Conservation (phyloP, 2,113 vertebrate genomes). For the Stercorarius parasiticus region DNA sequence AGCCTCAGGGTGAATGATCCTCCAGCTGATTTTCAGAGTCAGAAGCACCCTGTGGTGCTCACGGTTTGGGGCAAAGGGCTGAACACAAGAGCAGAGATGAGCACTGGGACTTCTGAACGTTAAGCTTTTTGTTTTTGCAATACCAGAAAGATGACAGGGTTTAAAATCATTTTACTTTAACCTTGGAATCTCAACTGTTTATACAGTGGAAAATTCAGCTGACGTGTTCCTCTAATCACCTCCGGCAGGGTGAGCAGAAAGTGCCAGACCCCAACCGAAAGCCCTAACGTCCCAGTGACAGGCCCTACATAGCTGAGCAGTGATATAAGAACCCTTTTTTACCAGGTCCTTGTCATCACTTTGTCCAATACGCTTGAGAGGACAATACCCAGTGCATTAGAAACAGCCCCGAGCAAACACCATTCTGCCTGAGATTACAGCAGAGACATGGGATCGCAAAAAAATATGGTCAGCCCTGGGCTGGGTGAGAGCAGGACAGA, state of each 20-base stretch:
- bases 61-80: not conserved
- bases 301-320: slow-evolving; percentile 64
- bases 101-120: not conserved
- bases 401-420: slow-evolving; percentile 40
- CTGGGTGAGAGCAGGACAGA: slow-evolving; percentile 47
- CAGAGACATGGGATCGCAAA: slow-evolving; percentile 38
- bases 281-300: slow-evolving; percentile 45
- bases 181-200: slow-evolving; percentile 72
- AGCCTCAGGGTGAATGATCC: not conserved
- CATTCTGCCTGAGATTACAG: slow-evolving; percentile 59
- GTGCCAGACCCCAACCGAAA: slow-evolving; percentile 36
- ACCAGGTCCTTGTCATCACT: slow-evolving; percentile 77
- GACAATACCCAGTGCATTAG: slow-evolving; percentile 73
- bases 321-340: slow-evolving; percentile 75
- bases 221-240: slow-evolving; percentile 74
- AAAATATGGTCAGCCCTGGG: not conserved
- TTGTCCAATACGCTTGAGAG: slow-evolving; percentile 38
- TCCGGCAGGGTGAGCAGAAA: slow-evolving; percentile 50
- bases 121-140: slow-evolving; percentile 34
- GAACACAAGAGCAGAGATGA: not conserved
- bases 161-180: slow-evolving; percentile 63
- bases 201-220: slow-evolving; percentile 68
- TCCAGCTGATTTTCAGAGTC: not conserved
- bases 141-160: slow-evolving; percentile 58
- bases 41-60: not conserved